Conservation (phyloP, 2,797 vertebrate genomes). For the Choloepus didactylus region DNA sequence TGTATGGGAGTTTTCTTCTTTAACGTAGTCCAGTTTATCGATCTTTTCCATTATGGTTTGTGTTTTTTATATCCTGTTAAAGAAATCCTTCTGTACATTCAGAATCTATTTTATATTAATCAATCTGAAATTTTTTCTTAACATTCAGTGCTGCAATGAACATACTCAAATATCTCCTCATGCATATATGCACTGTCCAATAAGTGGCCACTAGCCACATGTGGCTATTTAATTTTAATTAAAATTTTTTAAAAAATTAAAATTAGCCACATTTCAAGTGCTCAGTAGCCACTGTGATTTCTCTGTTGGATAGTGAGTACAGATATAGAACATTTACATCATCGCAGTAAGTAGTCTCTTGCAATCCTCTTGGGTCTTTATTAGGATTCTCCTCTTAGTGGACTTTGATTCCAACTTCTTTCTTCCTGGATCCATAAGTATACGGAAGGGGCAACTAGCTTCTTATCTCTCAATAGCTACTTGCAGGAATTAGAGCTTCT, state of each 20-base stretch:
- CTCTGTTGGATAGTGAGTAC: neutral
- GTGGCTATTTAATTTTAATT: slow-evolving; percentile 1
- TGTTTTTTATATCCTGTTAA: slow-evolving; percentile 33
- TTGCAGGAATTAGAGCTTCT: neutral
- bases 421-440: neutral
- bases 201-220: neutral
- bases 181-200: neutral
- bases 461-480: neutral
- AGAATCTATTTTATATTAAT: slow-evolving; percentile 16
- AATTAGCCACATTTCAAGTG: neutral
- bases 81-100: neutral
- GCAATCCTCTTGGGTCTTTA: neutral
- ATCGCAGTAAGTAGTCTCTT: neutral
- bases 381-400: neutral
- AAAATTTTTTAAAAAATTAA: neutral
- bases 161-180: neutral
- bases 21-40: neutral
- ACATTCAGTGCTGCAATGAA: neutral
- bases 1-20: neutral
- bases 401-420: neutral
- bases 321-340: neutral
- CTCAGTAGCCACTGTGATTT: neutral
- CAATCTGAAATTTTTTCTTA: neutral
- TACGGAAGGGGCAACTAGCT: neutral
- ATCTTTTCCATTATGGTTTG: slow-evolving; percentile 6